Conservation (phyloP, 2,797 vertebrate species). For the Lutjanus campechanus region DNA sequence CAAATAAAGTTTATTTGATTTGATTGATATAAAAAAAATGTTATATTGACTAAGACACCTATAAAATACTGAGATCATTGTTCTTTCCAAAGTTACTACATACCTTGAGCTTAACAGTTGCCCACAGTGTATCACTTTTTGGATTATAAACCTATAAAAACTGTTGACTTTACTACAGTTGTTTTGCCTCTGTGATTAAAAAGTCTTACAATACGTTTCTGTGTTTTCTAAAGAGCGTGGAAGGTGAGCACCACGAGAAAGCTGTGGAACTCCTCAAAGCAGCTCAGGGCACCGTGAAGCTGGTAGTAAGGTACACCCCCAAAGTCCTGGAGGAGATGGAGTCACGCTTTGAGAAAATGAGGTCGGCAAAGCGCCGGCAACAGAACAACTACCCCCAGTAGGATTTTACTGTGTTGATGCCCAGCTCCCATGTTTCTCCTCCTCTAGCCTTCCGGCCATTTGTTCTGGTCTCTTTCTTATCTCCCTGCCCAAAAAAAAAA, state of each 20-base stretch:
- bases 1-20: no score
- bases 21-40: no score
- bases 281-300: constrained; percentile 96
- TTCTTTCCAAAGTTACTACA: constrained; percentile 30
- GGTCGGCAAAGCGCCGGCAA: constrained; percentile 97
- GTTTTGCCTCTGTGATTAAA: constrained; percentile 4
- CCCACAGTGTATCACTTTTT: constrained; percentile 5
- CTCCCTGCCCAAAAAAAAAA: constrained; percentile 47
- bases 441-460: constrained; percentile 71
- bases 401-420: constrained; percentile 69
- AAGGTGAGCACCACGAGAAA: constrained; percentile 98
- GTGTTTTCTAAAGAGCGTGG: constrained; percentile 89
- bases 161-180: background rate
- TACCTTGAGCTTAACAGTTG: background rate
- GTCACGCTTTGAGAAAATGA: constrained; percentile 99
- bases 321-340: constrained; percentile 99
- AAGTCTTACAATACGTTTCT: constrained; percentile 19
- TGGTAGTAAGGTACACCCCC: constrained; percentile 98
- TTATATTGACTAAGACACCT: constrained; percentile 2
- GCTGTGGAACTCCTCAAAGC: constrained; percentile 98
- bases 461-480: constrained; percentile 63
- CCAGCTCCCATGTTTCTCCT: constrained; percentile 61
- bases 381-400: constrained; percentile 93
- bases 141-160: constrained; percentile 25
- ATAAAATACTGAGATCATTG: constrained; percentile 27